Evolutionary conservation across 2,113 vertebrate species (phyloP).

Genomic region (Cathartes aura): DNA sequence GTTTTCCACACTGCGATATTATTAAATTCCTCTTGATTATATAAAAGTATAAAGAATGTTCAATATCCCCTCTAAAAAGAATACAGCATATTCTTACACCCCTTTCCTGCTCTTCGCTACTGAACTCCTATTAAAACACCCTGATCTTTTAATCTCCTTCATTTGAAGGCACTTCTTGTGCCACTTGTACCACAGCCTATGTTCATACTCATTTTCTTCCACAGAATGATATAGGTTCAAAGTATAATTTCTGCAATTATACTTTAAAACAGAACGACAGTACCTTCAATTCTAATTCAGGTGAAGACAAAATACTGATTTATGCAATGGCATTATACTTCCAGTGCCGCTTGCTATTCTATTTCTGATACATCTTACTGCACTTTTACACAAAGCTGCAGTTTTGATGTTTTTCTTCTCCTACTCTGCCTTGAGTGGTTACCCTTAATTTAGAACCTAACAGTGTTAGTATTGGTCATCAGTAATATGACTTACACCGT

Average conservation of each 20-base stretch:
- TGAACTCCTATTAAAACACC: neutral
- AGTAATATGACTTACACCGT: accelerated
- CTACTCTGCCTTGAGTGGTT: neutral
- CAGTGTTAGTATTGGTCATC: neutral
- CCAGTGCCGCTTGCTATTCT: neutral
- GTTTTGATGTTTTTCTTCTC: neutral
- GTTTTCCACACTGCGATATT: neutral
- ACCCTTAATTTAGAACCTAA: neutral
- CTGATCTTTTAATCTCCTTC: neutral
- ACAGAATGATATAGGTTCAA: neutral
- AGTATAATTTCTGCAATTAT: neutral
- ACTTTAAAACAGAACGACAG: neutral
- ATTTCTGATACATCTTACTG: neutral
- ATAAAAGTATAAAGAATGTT: neutral
- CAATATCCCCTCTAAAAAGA: neutral
- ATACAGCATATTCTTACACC: neutral
- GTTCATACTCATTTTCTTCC: neutral
- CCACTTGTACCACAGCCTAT: neutral
- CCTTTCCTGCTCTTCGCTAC: neutral
- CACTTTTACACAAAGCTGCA: neutral
- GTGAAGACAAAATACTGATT: neutral
- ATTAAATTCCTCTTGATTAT: neutral
- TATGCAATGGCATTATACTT: neutral
- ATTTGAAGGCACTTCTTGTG: neutral
- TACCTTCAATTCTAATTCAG: neutral